Evolutionary conservation across 1,140 invertebrate genomes (phyloP).

Genomic region (Drosophila bocqueti): DNA sequence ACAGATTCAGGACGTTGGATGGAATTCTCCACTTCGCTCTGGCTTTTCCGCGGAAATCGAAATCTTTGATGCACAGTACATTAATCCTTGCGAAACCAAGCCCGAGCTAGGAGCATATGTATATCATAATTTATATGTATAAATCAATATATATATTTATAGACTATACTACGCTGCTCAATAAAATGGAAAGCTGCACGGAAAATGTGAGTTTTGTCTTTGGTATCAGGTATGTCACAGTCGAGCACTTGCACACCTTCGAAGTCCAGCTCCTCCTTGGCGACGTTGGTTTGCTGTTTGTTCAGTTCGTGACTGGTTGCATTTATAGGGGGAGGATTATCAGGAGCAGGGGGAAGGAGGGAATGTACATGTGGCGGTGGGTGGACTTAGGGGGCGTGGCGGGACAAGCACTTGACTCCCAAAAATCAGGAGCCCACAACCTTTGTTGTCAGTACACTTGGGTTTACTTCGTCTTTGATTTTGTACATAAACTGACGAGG

Average conservation of each 20-base stretch:
- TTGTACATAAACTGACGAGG: neutral
- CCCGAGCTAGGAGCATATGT: no score
- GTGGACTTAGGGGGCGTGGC: conserved; percentile 24
- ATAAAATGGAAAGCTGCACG: neutral
- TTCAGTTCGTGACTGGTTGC: conserved; percentile 62
- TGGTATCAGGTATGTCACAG: neutral
- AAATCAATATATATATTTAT: no score
- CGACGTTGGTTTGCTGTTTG: conserved; percentile 55
- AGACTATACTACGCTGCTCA: neutral
- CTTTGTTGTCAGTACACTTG: conserved; percentile 37
- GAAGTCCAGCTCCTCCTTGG: conserved; percentile 1
- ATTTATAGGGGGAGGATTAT: conserved; percentile 3
- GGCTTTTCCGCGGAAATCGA: neutral
- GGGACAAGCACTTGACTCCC: conserved; percentile 44
- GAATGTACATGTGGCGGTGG: conserved; percentile 2
- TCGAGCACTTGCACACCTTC: conserved; percentile 5
- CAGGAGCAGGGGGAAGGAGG: no score
- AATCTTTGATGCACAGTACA: no score
- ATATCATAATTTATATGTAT: no score
- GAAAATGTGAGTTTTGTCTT: neutral
- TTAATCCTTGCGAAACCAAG: no score
- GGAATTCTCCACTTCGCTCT: neutral
- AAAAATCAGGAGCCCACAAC: conserved; percentile 32
- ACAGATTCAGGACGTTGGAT: neutral
- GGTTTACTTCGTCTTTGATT: neutral